Evolutionary conservation across 2,797 vertebrate genomes (phyloP).

Genomic region (Tapera naevia): DNA sequence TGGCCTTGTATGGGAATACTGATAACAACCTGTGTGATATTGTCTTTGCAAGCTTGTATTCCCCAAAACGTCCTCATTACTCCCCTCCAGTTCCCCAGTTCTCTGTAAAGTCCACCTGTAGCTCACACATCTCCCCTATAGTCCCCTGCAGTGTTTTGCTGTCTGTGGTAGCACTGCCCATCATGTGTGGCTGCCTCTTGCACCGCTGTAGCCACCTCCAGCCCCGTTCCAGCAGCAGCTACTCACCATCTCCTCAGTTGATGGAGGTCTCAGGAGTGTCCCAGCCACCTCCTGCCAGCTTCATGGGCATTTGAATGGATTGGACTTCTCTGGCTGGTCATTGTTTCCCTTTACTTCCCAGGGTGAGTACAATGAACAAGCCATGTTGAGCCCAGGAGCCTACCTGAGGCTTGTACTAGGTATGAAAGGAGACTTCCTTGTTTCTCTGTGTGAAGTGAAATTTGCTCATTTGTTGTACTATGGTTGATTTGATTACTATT

Average conservation of each 20-base stretch:
- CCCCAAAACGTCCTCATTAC: not conserved
- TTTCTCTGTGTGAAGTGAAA: not conserved
- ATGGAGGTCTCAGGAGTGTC: not conserved
- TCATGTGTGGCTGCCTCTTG: rapidly evolving
- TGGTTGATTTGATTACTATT: not conserved
- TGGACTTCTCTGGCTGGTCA: not conserved
- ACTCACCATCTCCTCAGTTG: rapidly evolving
- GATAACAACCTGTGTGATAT: not conserved
- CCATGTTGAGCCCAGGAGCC: not conserved
- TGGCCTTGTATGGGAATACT: not conserved
- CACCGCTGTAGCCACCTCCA: not conserved
- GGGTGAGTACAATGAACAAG: not conserved
- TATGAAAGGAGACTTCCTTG: not conserved
- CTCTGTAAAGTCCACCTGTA: not conserved
- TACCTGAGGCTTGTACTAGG: not conserved
- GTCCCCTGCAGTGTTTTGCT: not conserved
- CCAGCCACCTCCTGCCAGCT: rapidly evolving
- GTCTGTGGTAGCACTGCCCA: rapidly evolving
- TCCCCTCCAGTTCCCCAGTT: not conserved
- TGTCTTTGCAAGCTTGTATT: not conserved
- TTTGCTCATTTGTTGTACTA: not conserved
- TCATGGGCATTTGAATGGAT: rapidly evolving
- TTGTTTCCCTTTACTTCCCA: not conserved
- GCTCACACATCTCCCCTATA: not conserved
- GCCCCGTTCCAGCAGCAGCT: not conserved